phyloP scores from a whole-genome alignment of 1,140 invertebrate species.

The Patella vulgata region DNA sequence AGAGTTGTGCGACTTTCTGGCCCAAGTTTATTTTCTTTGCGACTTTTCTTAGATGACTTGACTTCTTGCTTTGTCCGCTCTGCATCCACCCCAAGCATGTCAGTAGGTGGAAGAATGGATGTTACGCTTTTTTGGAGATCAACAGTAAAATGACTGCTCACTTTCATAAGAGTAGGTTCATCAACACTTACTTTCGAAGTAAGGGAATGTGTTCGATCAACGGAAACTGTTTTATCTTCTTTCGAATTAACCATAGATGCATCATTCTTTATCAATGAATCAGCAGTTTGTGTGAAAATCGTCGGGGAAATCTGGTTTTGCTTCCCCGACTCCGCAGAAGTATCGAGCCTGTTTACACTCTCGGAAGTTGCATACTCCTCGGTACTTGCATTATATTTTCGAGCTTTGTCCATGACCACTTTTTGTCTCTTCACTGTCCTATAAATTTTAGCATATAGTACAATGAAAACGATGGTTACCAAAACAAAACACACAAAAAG shows the following conservation, averaged over 20 bases:
- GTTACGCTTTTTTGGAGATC: background rate
- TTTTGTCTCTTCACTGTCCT: conserved; percentile 18
- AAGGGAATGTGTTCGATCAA: too few species aligned
- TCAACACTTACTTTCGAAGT: background rate
- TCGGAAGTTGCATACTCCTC: conserved; percentile 1
- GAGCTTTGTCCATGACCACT: conserved; percentile 20
- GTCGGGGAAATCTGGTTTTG: background rate
- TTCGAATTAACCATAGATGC: background rate
- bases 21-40: conserved; percentile 17
- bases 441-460: conserved; percentile 17
- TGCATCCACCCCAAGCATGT: background rate
- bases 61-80: background rate
- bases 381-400: too few species aligned
- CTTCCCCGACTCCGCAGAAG: background rate
- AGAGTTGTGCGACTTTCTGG: conserved; percentile 19
- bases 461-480: conserved; percentile 7
- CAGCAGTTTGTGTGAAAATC: background rate
- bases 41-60: conserved; percentile 3
- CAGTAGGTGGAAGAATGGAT: background rate
- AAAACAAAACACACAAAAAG: conserved; percentile 8
- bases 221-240: too few species aligned
- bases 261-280: background rate
- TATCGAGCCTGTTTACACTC: background rate
- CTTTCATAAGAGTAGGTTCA: background rate
- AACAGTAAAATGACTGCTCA: background rate